A percentile compares a stretch with the other conserved stretches of the same genome.
Evolutionary conservation across 1,140 invertebrate genomes (phyloP).

Genomic region (Matsumurasca onukii): DNA sequence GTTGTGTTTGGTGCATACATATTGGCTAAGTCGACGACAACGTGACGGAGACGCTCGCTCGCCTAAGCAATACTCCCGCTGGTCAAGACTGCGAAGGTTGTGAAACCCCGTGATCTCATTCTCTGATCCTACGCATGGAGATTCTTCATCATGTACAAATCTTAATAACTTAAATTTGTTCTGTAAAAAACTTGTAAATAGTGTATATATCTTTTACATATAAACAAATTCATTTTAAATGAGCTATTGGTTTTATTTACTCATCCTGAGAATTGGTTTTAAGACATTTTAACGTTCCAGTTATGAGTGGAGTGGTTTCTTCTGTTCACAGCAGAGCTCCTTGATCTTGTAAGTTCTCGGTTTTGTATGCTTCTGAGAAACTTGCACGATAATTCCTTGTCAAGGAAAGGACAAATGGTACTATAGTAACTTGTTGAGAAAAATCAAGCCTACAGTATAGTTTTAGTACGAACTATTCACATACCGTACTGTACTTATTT

Average conservation of each 20-base stretch:
- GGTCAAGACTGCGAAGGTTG: conserved; percentile 22
- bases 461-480: too few relatives aligned
- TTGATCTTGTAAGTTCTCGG: too few relatives aligned
- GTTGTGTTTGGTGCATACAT: too few relatives aligned
- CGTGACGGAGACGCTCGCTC: neutral
- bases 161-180: conserved; percentile 11
- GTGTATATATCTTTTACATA: conserved; percentile 30
- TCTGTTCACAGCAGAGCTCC: too few relatives aligned
- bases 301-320: neutral
- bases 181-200: conserved; percentile 29
- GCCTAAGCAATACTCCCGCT: conserved; percentile 1
- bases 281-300: neutral
- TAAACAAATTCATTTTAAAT: conserved; percentile 31
- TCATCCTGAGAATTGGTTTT: neutral
- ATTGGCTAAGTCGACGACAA: too few relatives aligned
- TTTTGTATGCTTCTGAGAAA: too few relatives aligned
- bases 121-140: conserved; percentile 23
- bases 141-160: conserved; percentile 22
- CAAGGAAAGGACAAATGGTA: too few relatives aligned
- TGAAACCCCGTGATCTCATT: conserved; percentile 25
- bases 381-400: too few relatives aligned
- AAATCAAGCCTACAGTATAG: too few relatives aligned
- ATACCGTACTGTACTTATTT: too few relatives aligned
- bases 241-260: conserved; percentile 1
- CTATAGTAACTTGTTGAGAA: too few relatives aligned